phyloP scores from a whole-genome alignment of 2,797 vertebrate species.

The Pseudocheirus occidentalis region DNA sequence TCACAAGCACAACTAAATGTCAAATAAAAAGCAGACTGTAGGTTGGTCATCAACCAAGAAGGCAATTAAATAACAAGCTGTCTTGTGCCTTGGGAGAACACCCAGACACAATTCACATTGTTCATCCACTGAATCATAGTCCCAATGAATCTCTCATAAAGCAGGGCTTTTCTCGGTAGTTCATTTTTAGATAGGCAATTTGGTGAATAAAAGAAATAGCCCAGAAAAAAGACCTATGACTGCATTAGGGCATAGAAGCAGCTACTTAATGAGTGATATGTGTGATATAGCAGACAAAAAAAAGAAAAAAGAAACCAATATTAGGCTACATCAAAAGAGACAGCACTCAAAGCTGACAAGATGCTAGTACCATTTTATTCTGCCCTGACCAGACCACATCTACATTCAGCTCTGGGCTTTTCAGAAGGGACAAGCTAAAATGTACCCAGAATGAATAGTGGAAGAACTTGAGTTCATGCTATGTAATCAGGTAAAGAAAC shows the following conservation, averaged over 20 bases:
- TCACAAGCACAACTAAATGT: neutral
- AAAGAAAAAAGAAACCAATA: neutral
- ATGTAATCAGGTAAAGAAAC: neutral
- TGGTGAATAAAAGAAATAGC: neutral
- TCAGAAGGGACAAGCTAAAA: neutral
- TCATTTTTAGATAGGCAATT: conserved; percentile 5
- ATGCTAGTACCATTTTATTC: neutral
- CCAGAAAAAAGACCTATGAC: neutral
- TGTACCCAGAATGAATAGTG: neutral
- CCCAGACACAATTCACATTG: neutral
- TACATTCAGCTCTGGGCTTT: neutral
- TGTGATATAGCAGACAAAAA: neutral
- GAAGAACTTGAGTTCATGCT: neutral
- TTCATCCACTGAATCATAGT: conserved; percentile 45
- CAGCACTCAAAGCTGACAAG: neutral
- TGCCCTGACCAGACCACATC: neutral
- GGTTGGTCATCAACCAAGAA: neutral
- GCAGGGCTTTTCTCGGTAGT: neutral
- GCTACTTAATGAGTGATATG: neutral
- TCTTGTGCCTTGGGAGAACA: neutral
- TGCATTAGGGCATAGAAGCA: neutral
- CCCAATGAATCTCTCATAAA: neutral
- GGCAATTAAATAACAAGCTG: conserved; percentile 16
- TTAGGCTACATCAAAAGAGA: neutral
- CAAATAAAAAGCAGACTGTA: neutral